Evolutionary conservation across 1,140 invertebrate genomes (phyloP), one percentile per base, ranked within the genome.

Genomic region (Musca vetustissima): DNA sequence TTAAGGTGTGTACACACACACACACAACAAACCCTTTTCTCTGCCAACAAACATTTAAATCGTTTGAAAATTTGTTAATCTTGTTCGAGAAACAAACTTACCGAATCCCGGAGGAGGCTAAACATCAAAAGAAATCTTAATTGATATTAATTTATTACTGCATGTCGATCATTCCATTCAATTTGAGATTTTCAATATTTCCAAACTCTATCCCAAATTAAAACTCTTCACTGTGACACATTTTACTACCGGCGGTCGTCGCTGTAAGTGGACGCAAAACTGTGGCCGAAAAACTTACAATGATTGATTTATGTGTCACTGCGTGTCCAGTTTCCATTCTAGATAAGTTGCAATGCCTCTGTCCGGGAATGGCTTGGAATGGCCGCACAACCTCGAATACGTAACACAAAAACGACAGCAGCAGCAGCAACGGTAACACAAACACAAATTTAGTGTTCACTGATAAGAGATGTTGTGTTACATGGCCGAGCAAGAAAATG

Each of bases 121-220:
- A 61, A 61, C n/a, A 61, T 61, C 57, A 61, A 61, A 61, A 4
- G 17, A 61, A 61, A 61, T 61, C 57, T 61, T 61, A 61, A 61
- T 61, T 61, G 57, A 43, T 61, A 43, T 61, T 61, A 61, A 61
- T 61, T 61, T 61, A 61, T 61, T 36, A 32, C 57, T 36, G n/a
- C 28, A 28, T 17, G 57, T 61, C 36, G 25, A 14, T n/a, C 55
- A 15, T 59, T 25, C 25, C 22, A 28, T 59, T n/a, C 11, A 9
- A 4, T 17, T 61, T 43, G 57, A 61, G 57, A 61, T 61, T 61
- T 59, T 19, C 2, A 8, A 19, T 19, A 61, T 24, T 15, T 19
- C n/a, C 32, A 36, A 61, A 61, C 36, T 43, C 7, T 21, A 61
- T 9, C 28, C 28, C 17, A 61, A 61, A 61, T 61, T 43, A 43